Evolutionary conservation across 2,888 invertebrate species (phyloP).

Genomic region (Pseudococcus jackbeardsleyi): DNA sequence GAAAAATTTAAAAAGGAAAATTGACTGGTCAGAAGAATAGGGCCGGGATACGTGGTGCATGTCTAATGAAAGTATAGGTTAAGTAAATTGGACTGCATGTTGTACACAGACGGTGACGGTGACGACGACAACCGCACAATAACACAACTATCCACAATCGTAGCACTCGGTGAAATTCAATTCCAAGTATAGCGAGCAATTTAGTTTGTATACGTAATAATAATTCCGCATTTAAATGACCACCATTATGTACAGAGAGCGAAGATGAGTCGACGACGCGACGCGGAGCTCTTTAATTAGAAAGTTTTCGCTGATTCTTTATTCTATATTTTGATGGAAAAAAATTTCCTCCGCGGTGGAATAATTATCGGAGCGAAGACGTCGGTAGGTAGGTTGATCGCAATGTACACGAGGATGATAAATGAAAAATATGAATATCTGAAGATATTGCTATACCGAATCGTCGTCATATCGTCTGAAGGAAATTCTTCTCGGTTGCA

Average conservation of each 20-base stretch:
- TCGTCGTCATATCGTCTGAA: neutral
- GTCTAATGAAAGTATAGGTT: neutral
- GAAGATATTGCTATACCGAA: neutral
- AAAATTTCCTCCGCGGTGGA: neutral
- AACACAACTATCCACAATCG: constrained; percentile 58
- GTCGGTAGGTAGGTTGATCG: no score
- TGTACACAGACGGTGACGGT: constrained; percentile 67
- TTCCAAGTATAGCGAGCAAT: constrained; percentile 13
- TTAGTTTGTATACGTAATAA: neutral
- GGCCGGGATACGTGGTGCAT: constrained; percentile 11
- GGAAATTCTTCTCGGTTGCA: neutral
- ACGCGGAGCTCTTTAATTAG: constrained; percentile 1
- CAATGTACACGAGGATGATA: no score
- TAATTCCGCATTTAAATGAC: constrained; percentile 21
- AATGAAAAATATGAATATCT: no score
- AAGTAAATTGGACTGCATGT: constrained; percentile 33
- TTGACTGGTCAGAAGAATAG: neutral
- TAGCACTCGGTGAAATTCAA: constrained; percentile 52
- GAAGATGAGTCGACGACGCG: constrained; percentile 12
- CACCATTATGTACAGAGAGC: constrained; percentile 1
- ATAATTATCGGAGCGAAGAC: neutral
- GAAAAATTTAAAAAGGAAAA: neutral
- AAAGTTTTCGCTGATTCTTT: neutral
- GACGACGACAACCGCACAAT: neutral
- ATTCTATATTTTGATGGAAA: neutral